Evolutionary conservation across 2,888 invertebrate genomes (phyloP), one percentile per base, ranked within the genome.

Genomic region (Idaea aversata): DNA sequence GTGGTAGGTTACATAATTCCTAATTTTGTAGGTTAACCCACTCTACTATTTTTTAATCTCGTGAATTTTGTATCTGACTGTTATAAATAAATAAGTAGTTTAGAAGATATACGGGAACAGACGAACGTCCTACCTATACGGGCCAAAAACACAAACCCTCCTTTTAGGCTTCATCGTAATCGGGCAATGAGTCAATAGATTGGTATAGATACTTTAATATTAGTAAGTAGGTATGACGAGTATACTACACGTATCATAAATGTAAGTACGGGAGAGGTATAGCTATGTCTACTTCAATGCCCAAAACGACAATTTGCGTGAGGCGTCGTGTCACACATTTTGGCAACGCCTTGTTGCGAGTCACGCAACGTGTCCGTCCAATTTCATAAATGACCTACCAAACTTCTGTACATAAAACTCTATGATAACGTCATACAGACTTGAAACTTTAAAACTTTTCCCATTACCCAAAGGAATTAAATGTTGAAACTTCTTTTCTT

Each of bases 301-400:
- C 72, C 74, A 75, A 78, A 75, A 75, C 77, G 77, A 74, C 72
- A 72, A 75, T 76, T 78, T 80, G 82, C 84, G 84, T 82, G 84
- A 78, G 75, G 67, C 73, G 70, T 77, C 74, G 69, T 78, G 78
- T 81, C 84, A 84, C 83, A 82, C 77, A 73, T 83, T 82, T 83
- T 76, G 88, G 85, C 86, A 84, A 87, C 88, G 88, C 88, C 90
- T 86, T 77, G 82, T 82, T 81, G 82, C 83, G 67, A 77, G 88
- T 87, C 88, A 88, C 88, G 88, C 88, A 71, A 88, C 74, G 75
- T 78, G 79, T 83, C 78, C 81, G 77, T 77, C 78, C 85, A 87
- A 88, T 88, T 88, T 86, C 78, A 81, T 80, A 87, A 88, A 88
- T 86, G 85, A 85, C 86, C 81, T 70, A 76, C 67, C 70, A 75